Conservation (phyloP, 2,888 invertebrate species). For the Lasioglossum marginatum region DNA sequence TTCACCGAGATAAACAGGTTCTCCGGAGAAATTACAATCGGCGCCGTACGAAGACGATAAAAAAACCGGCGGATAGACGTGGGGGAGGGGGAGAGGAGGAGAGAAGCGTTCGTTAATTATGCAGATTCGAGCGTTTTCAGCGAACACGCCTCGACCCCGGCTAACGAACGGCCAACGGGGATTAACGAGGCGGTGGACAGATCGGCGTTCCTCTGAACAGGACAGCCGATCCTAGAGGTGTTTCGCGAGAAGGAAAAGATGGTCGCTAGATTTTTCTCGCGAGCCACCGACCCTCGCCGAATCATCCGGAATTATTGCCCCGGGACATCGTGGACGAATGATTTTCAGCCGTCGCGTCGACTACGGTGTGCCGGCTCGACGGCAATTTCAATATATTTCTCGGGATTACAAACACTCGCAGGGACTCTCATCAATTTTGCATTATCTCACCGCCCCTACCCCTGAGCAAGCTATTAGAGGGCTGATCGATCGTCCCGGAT, state of each 20-base stretch:
- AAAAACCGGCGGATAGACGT: neutral
- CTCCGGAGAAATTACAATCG: slow-evolving; percentile 65
- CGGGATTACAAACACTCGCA: slow-evolving; percentile 74
- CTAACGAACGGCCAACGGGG: slow-evolving; percentile 44
- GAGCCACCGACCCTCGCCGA: neutral
- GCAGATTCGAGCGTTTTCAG: slow-evolving; percentile 50
- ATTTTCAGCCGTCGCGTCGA: slow-evolving; percentile 58
- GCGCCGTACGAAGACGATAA: slow-evolving; percentile 6
- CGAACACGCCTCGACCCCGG: slow-evolving; percentile 31
- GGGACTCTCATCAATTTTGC: slow-evolving; percentile 76
- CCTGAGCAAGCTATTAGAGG: slow-evolving; percentile 73
- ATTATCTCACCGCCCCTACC: slow-evolving; percentile 71
- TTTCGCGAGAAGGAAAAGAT: slow-evolving; percentile 32
- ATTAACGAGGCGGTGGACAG: slow-evolving; percentile 52
- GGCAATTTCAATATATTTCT: slow-evolving; percentile 76
- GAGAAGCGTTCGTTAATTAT: slow-evolving; percentile 69
- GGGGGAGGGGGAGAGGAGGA: neutral
- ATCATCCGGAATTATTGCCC: slow-evolving; percentile 67
- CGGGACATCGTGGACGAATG: slow-evolving; percentile 49
- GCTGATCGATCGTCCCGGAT: slow-evolving; percentile 72
- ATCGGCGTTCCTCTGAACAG: slow-evolving; percentile 15
- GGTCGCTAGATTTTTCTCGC: neutral
- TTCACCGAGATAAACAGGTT: slow-evolving; percentile 72
- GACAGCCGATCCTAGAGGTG: slow-evolving; percentile 29
- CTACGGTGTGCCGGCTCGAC: slow-evolving; percentile 33